These are phyloP conservation scores for Macroglossus sobrinus DNA, from an alignment of 2,113 vertebrate genomes.

Conservation along the genomic window DNA sequence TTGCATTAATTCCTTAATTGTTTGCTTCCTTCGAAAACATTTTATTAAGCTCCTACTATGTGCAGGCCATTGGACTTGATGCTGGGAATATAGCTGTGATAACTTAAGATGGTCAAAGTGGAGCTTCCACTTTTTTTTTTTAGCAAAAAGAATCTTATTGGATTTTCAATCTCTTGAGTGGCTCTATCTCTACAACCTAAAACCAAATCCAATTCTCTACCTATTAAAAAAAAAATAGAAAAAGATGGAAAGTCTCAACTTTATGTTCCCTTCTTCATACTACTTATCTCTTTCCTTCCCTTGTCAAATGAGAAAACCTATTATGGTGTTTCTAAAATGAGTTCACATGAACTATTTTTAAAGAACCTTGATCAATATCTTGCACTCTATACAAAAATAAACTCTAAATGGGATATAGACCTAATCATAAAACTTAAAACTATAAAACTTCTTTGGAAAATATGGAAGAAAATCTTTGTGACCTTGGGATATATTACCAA, in stretches of 20 bases:
- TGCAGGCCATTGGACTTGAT: background rate
- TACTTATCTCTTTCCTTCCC: background rate
- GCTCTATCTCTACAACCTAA: background rate
- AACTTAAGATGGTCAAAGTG: background rate
- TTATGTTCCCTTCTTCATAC: background rate
- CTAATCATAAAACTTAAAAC: background rate
- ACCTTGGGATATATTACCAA: background rate
- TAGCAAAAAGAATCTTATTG: background rate
- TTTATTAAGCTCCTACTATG: background rate
- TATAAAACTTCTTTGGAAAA: background rate
- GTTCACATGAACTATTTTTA: background rate
- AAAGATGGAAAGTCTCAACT: background rate
- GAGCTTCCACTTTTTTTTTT: background rate
- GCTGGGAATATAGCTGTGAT: background rate
- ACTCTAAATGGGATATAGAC: background rate
- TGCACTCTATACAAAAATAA: background rate
- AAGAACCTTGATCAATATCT: background rate
- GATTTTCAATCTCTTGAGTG: background rate
- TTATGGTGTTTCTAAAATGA: background rate
- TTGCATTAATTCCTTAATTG: background rate
- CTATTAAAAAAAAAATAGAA: background rate
- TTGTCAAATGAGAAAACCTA: background rate
- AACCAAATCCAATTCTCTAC: background rate
- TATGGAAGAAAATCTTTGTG: background rate
- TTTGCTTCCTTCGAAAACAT: background rate